phyloP scores from a whole-genome alignment of 2,888 invertebrate species.

The Thecocarcelia acutangulata region DNA sequence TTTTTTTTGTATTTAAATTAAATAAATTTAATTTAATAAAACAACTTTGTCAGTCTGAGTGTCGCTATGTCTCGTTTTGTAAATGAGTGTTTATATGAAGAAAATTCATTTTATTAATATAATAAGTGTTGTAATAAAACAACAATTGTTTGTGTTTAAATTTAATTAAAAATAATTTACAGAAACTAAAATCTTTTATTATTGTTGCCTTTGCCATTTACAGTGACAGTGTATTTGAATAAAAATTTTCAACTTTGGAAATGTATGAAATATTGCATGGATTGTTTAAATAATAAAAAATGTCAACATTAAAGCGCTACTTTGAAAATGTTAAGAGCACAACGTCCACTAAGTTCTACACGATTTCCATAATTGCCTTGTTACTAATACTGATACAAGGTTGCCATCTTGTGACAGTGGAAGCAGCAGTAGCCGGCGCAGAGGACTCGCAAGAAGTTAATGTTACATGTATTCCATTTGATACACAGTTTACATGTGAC shows the following conservation, averaged over 20 bases:
- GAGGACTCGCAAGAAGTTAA: conserved; percentile 67
- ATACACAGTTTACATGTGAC: conserved; percentile 79
- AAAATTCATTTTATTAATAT: conserved; percentile 16
- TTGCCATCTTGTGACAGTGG: conserved; percentile 30
- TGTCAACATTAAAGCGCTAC: conserved; percentile 61
- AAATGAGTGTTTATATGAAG: not conserved
- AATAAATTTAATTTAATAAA: conserved; percentile 14
- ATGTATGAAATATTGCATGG: conserved; percentile 52
- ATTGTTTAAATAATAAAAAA: conserved; percentile 63
- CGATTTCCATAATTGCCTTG: conserved; percentile 6
- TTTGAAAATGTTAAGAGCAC: conserved; percentile 19
- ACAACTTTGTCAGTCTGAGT: conserved; percentile 13
- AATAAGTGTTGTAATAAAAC: conserved; percentile 26
- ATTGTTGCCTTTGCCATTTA: conserved; percentile 38
- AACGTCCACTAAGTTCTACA: conserved; percentile 49
- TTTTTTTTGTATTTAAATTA: not conserved
- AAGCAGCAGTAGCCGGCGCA: conserved; percentile 1
- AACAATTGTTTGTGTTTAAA: conserved; percentile 8
- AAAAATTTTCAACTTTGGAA: conserved; percentile 27
- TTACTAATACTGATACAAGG: conserved; percentile 46
- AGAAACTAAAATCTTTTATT: conserved; percentile 14
- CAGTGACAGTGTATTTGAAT: conserved; percentile 26
- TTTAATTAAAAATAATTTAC: conserved; percentile 23
- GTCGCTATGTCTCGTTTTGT: not conserved
- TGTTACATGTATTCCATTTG: conserved; percentile 78